Evolutionary conservation across 2,113 vertebrate species (phyloP).

Genomic region (Coturnix japonica): DNA sequence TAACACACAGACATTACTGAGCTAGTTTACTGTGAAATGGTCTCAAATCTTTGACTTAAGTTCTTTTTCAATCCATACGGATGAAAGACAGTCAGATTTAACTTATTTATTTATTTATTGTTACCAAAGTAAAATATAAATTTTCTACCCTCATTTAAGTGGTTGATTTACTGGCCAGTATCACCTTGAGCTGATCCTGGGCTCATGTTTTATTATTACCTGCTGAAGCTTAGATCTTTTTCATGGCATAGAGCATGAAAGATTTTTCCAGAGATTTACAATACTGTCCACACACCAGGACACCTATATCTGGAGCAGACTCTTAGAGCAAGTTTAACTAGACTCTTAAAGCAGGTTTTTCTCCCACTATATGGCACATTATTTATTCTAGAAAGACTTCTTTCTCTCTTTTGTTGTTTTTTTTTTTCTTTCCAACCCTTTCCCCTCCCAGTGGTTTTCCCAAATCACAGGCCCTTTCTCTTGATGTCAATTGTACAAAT

Average conservation of each 20-base stretch:
- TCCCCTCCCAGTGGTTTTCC: conserved; percentile 22
- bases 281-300: background rate
- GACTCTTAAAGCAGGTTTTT: background rate
- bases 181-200: background rate
- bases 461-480: conserved; percentile 48
- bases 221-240: background rate
- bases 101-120: background rate
- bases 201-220: background rate
- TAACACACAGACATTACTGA: background rate
- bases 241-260: background rate
- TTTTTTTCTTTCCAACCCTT: background rate
- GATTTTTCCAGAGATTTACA: background rate
- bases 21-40: background rate
- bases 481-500: conserved; percentile 64
- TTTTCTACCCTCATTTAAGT: background rate
- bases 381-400: background rate
- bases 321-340: background rate
- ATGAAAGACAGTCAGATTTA: background rate
- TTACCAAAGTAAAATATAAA: background rate
- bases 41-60: background rate
- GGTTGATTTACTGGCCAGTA: background rate
- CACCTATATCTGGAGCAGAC: accelerated
- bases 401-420: background rate
- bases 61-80: background rate
- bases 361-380: background rate